These are phyloP conservation scores for Meganola albula DNA, from an alignment of 2,888 invertebrate species.

Conservation along the genomic window DNA sequence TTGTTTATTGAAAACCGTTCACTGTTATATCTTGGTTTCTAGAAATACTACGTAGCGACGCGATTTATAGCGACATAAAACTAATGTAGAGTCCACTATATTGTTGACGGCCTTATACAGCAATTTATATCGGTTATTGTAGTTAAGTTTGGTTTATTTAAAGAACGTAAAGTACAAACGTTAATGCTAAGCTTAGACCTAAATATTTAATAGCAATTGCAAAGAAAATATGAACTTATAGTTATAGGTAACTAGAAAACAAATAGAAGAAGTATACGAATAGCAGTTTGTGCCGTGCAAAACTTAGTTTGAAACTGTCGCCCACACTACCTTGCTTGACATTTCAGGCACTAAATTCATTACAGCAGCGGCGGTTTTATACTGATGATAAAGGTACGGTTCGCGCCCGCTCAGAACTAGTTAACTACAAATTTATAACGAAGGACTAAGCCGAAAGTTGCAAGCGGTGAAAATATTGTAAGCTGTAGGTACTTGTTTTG, in stretches of 20 bases:
- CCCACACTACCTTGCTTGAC: slow-evolving; percentile 31
- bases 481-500: slow-evolving; percentile 66
- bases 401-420: slow-evolving; percentile 28
- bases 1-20: slow-evolving; percentile 54
- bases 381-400: slow-evolving; percentile 30
- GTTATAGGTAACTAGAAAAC: slow-evolving; percentile 11
- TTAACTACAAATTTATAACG: slow-evolving; percentile 69
- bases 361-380: slow-evolving; percentile 35
- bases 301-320: slow-evolving; percentile 37
- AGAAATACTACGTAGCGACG: slow-evolving; percentile 26
- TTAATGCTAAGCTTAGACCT: neutral
- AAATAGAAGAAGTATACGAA: slow-evolving; percentile 20
- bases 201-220: slow-evolving; percentile 2
- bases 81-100: slow-evolving; percentile 26
- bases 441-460: slow-evolving; percentile 62
- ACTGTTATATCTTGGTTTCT: slow-evolving; percentile 33
- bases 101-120: too few species aligned
- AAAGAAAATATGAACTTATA: slow-evolving; percentile 6
- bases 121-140: too few species aligned
- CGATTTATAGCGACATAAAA: slow-evolving; percentile 37
- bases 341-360: slow-evolving; percentile 41
- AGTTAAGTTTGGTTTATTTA: slow-evolving; percentile 5
- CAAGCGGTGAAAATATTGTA: slow-evolving; percentile 73
- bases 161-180: slow-evolving; percentile 14
- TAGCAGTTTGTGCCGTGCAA: slow-evolving; percentile 16